Percentiles rank a stretch among this genome's conserved stretches.
phyloP scores from a whole-genome alignment of 2,113 vertebrate genomes.

The Seriola aureovittata region DNA sequence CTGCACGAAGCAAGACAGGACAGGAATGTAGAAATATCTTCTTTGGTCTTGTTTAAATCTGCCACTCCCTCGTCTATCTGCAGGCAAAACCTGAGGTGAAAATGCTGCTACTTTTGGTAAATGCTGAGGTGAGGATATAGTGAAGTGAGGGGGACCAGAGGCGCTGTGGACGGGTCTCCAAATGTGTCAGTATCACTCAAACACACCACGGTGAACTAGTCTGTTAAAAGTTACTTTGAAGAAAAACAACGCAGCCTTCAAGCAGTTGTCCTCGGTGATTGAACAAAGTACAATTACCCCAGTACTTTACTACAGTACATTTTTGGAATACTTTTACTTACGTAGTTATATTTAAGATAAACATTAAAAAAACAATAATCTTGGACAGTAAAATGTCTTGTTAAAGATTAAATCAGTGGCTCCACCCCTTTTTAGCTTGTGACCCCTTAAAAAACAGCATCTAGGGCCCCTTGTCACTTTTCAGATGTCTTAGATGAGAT shows the following conservation, averaged over 20 bases:
- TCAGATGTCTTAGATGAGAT: neutral
- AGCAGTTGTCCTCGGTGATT: neutral
- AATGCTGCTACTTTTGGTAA: neutral
- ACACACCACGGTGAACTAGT: neutral
- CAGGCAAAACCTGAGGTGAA: conserved; percentile 32
- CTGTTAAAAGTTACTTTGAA: neutral
- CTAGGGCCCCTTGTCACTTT: neutral
- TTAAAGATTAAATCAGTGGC: too few relatives aligned
- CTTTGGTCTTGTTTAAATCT: conserved; percentile 49
- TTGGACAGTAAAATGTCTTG: too few relatives aligned
- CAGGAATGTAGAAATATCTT: conserved; percentile 76
- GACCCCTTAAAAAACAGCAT: too few relatives aligned
- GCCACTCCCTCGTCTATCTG: conserved; percentile 67
- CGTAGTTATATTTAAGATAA: neutral
- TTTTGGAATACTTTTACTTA: too few relatives aligned
- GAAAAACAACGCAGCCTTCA: neutral
- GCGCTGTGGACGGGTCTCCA: neutral
- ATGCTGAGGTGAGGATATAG: neutral
- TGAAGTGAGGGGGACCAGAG: neutral
- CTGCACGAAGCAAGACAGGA: conserved; percentile 69
- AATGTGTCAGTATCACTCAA: neutral
- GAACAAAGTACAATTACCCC: too few relatives aligned
- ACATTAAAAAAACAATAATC: neutral
- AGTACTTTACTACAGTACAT: too few relatives aligned
- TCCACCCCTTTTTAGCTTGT: too few relatives aligned